Percentiles rank a stretch among this genome's conserved stretches.
Conservation (phyloP, 64 coral and sea anemone genomes). For the Pachyseris speciosa region DNA sequence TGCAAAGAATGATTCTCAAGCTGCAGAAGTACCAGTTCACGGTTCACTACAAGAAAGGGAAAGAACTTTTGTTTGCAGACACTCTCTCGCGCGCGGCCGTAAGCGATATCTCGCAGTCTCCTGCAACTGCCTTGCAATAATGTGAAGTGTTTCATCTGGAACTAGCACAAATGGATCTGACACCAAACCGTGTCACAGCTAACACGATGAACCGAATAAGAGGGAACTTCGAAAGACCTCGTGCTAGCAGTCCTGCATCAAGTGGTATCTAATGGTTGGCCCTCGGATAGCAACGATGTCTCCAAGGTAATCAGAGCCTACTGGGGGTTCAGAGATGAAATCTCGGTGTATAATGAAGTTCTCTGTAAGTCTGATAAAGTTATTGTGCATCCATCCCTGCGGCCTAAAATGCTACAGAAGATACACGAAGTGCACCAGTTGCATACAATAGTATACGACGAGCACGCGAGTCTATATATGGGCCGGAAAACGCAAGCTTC, state of each 20-base stretch:
- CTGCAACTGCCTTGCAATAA: not conserved
- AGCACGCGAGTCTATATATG: not conserved
- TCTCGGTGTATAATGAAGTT: conserved; percentile 24
- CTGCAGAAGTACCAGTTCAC: conserved; percentile 34
- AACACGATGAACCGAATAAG: not conserved
- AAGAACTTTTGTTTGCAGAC: conserved; percentile 52
- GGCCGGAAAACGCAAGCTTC: not conserved
- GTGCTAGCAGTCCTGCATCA: not conserved
- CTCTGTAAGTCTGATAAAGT: conserved; percentile 34
- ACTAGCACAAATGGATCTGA: conserved; percentile 24
- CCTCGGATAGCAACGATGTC: conserved; percentile 9
- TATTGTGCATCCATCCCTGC: conserved; percentile 20
- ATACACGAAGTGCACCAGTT: conserved; percentile 35
- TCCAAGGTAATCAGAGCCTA: conserved; percentile 21
- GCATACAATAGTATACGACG: conserved; percentile 16
- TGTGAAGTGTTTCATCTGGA: conserved; percentile 39
- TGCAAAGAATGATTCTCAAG: conserved; percentile 29
- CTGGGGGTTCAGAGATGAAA: conserved; percentile 40
- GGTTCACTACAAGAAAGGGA: conserved; percentile 32
- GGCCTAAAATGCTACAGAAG: conserved; percentile 46
- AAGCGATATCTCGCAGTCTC: not conserved
- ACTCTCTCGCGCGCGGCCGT: conserved; percentile 31
- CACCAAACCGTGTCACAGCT: not conserved
- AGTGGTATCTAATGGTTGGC: conserved; percentile 30
- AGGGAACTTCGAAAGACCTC: not conserved